phyloP scores from a whole-genome alignment of 2,797 vertebrate genomes.

The Naso thynnoides region DNA sequence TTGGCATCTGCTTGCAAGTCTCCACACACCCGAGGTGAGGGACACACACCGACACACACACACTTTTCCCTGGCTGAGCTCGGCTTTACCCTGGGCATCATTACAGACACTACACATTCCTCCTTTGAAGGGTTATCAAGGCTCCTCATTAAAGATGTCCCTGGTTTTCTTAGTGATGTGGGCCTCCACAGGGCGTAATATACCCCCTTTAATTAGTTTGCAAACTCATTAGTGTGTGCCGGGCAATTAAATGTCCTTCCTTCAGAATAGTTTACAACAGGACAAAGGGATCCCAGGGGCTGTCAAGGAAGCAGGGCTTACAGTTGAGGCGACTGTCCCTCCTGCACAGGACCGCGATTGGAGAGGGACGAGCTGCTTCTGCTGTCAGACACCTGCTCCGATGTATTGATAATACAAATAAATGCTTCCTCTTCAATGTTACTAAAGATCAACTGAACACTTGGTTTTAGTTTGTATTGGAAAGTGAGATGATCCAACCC shows the following conservation, averaged over 20 bases:
- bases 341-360: constrained; percentile 52
- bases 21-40: constrained; percentile 74
- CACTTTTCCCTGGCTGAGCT: constrained; percentile 66
- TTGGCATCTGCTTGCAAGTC: constrained; percentile 80
- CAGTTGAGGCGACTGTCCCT: constrained; percentile 60
- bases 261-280: constrained; percentile 80
- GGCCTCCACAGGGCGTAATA: constrained; percentile 80
- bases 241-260: constrained; percentile 85
- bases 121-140: constrained; percentile 87
- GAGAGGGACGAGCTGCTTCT: constrained; percentile 35
- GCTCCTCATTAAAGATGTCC: constrained; percentile 86
- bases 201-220: constrained; percentile 86
- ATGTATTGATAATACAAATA: not conserved
- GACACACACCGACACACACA: constrained; percentile 44
- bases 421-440: constrained; percentile 4
- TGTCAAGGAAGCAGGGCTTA: constrained; percentile 69
- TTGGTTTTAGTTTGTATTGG: too few species aligned
- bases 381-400: constrained; percentile 1
- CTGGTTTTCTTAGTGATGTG: constrained; percentile 80
- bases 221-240: constrained; percentile 85
- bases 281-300: constrained; percentile 83
- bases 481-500: too few species aligned
- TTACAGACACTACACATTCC: constrained; percentile 81
- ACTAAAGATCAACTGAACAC: constrained; percentile 9
- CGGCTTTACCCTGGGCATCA: constrained; percentile 81